Evolutionary conservation across 2,797 vertebrate genomes (phyloP).

Genomic region (Typhlichthys subterraneus): DNA sequence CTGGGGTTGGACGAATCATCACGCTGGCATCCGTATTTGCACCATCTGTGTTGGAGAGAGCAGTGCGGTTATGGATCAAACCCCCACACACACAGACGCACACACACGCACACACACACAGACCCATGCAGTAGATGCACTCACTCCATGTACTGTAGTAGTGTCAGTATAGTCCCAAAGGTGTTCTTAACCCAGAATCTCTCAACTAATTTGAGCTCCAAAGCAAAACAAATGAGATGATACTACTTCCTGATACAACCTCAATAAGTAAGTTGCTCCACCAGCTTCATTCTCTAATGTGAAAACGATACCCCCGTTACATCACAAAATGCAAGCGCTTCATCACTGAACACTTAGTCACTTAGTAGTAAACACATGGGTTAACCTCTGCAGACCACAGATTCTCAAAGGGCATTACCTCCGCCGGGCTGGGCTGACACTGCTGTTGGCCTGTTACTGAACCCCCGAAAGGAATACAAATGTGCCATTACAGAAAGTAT

Average conservation of each 20-base stretch:
- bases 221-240: conserved; percentile 60
- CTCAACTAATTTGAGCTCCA: conserved; percentile 57
- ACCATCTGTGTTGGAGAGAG: conserved; percentile 74
- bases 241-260: conserved; percentile 41
- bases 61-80: conserved; percentile 56
- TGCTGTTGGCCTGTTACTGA: conserved; percentile 9
- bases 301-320: conserved; percentile 8
- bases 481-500: conserved; percentile 3
- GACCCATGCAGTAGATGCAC: neutral
- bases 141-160: conserved; percentile 11
- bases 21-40: conserved; percentile 69
- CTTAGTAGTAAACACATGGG: conserved; percentile 15
- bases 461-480: conserved; percentile 19
- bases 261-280: conserved; percentile 45
- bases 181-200: conserved; percentile 55
- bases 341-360: conserved; percentile 6
- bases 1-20: conserved; percentile 68
- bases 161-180: conserved; percentile 36
- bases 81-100: conserved; percentile 1
- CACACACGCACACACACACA: neutral
- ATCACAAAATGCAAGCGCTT: neutral
- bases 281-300: conserved; percentile 28
- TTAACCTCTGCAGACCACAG: conserved; percentile 1
- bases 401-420: neutral
- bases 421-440: neutral